A percentile compares a stretch with the other conserved stretches of the same genome.
Evolutionary conservation across 2,888 invertebrate species (phyloP).

Genomic region (Machimus rusticus): DNA sequence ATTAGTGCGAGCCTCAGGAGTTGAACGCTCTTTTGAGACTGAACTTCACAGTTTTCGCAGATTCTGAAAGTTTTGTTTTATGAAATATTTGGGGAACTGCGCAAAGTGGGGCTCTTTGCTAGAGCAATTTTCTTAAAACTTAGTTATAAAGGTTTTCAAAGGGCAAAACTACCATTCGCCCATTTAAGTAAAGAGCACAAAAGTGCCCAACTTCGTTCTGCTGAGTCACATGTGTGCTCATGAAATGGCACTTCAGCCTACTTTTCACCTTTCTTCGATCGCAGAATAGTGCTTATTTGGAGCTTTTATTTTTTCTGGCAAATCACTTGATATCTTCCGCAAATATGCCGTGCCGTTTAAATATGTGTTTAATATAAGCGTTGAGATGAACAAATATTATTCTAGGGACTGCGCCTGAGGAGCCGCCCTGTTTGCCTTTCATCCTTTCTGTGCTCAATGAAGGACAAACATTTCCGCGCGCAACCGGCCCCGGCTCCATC

Average conservation of each 20-base stretch:
- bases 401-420: neutral
- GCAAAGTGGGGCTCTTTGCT: neutral
- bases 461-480: constrained; percentile 16
- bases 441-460: constrained; percentile 15
- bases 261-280: neutral
- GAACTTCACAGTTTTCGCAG: neutral
- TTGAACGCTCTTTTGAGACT: neutral
- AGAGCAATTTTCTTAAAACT: neutral
- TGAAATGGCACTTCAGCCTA: neutral
- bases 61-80: neutral
- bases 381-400: constrained; percentile 1
- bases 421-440: neutral
- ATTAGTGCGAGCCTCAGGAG: neutral
- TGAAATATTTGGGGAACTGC: neutral
- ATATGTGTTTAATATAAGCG: constrained; percentile 18
- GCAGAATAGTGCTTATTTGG: neutral
- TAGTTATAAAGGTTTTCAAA: neutral
- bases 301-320: neutral
- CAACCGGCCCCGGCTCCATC: neutral
- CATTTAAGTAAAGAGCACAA: neutral
- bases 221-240: neutral
- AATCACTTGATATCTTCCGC: constrained; percentile 17
- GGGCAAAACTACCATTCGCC: neutral
- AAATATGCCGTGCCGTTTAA: constrained; percentile 2
- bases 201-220: neutral